Base-by-base conservation (phyloP, 2,888 invertebrate species). In the Gymnocheta viridis region DNA sequence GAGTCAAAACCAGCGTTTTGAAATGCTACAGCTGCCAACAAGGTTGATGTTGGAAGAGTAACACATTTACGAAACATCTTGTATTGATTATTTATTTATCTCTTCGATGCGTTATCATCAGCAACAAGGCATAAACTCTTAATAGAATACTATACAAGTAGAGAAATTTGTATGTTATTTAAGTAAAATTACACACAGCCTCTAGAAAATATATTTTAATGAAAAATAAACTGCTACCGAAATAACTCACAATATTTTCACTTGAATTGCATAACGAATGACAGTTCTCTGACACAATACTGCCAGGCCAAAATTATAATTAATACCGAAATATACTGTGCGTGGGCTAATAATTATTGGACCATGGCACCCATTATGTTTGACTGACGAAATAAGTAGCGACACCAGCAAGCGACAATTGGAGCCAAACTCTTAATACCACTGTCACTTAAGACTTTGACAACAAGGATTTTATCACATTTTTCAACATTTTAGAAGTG, bases 1-100 rank as follows among this genome's bases (percentile, higher is more conserved):
- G 72, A 41, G 12, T 54, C 67, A 22, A 64, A 49, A 10, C 58
- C 44, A 41, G 76, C 54, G 38, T 85, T 85, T 58, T 86, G 85
- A 3, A 90, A 87, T 17, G 88, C 89, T 4, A 88, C 88, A 4
- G 90, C 91, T 60, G 88, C 90, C 7, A 87, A 38, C 24, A 87
- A 29, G 4, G 88, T 82, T n/a, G 90, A 86, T 41, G 85, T 85
- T 60, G 85, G 87, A 86, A 81, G 87, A 72, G 87, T 87, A 85
- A 85, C 32, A 12, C 86, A 58, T 85, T 86, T 87, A 80, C 86
- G 85, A 41, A 86, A 87, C 87, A 90, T 89, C 54, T 83, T 82
- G 19, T 22, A 47, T 24, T 22, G n/a, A 60, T 56, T 67, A 7
- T 51, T 67, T 60, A n/a, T 19, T 17, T 35, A 49, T 22, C 82